phyloP scores from a whole-genome alignment of 2,113 vertebrate species.

The Megaceryle torquata region DNA sequence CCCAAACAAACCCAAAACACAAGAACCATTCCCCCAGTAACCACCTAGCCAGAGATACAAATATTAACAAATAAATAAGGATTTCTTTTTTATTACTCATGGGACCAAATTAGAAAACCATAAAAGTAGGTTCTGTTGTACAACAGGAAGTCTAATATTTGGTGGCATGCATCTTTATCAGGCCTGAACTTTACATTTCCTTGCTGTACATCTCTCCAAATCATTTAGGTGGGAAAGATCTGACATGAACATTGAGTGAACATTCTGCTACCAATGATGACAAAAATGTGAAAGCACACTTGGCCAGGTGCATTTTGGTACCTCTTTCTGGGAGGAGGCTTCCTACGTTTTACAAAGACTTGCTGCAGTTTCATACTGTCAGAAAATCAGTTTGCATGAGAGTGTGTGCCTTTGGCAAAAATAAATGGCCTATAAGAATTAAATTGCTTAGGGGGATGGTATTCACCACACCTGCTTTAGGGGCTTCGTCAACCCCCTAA shows the following conservation, averaged over 20 bases:
- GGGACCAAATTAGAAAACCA: background rate
- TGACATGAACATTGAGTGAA: background rate
- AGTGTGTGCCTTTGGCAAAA: background rate
- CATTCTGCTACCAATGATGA: background rate
- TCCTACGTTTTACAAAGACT: background rate
- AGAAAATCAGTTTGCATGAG: background rate
- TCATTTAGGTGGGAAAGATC: background rate
- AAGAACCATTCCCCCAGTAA: background rate
- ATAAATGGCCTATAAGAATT: background rate
- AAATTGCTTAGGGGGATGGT: background rate
- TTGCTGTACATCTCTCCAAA: background rate
- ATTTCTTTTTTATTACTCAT: background rate
- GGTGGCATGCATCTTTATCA: background rate
- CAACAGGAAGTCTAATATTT: background rate
- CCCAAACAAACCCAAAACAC: background rate
- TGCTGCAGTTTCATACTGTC: background rate
- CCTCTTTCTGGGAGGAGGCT: background rate
- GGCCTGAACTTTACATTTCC: background rate
- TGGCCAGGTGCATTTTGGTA: background rate
- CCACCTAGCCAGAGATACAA: background rate
- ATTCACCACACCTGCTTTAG: constrained; percentile 17
- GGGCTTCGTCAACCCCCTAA: background rate
- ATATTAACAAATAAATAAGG: background rate
- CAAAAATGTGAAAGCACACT: background rate
- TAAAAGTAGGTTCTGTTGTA: background rate